phyloP scores from a whole-genome alignment of 2,888 invertebrate species.

The Rhyacophila evoluta region DNA sequence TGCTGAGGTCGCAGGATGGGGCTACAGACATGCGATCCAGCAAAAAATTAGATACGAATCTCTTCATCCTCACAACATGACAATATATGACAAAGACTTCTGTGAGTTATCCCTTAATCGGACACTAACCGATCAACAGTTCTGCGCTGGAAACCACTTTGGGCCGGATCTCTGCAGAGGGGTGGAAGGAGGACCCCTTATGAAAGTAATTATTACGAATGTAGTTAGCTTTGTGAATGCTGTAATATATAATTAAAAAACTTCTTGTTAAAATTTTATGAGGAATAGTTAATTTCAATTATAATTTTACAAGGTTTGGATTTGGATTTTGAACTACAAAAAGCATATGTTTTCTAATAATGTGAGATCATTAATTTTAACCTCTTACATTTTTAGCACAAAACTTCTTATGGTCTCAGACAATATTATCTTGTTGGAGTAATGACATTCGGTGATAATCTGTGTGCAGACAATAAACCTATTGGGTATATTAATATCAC shows the following conservation, averaged over 20 bases:
- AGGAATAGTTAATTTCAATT: no score
- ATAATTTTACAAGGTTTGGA: background rate
- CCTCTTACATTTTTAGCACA: no score
- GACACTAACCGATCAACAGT: slow-evolving; percentile 60
- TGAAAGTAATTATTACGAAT: slow-evolving; percentile 61
- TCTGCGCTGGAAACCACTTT: slow-evolving; percentile 70
- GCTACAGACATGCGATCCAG: slow-evolving; percentile 55
- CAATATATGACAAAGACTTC: background rate
- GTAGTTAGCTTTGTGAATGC: no score
- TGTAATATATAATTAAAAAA: background rate
- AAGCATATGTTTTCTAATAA: background rate
- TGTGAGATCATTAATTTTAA: no score
- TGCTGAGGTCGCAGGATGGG: slow-evolving; percentile 71
- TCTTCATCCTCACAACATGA: background rate
- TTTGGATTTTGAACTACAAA: background rate
- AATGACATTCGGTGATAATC: no score
- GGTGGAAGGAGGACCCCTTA: slow-evolving; percentile 74
- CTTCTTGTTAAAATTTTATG: background rate
- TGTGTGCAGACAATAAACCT: no score
- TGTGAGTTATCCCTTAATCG: slow-evolving; percentile 38
- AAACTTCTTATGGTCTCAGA: no score
- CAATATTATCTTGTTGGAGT: no score
- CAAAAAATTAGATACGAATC: background rate
- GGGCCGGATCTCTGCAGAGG: slow-evolving; percentile 73
- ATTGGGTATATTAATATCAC: no score